Base-by-base conservation (phyloP, 2,888 invertebrate species). In the Apomyelois bistriatella region DNA sequence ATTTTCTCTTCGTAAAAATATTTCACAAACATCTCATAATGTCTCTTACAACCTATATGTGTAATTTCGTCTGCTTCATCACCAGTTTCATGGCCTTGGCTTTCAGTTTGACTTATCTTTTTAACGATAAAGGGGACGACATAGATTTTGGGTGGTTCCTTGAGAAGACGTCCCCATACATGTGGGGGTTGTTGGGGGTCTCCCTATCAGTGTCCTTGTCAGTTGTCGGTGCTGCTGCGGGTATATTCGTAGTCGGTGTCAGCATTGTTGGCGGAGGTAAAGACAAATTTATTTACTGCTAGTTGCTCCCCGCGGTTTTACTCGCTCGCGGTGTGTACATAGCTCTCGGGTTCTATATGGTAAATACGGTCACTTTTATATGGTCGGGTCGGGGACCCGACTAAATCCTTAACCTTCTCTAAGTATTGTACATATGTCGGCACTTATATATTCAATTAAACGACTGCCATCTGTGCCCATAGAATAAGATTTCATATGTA, bases 221-320 rank as follows among this genome's bases (percentile, higher is more conserved):
- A 0, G 46, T 46, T 3, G 35, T 16, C 9, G 46, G 46, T 1
- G 46, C 46, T 9, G 46, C 46, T 6, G 9, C 16, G 1, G 46
- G 46, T 1, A 46, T 46, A 1, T 46, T 15, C 13, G 32, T 32
- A 1, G 32, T 46, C 6, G 46, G 46, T 5, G 46, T 46, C 1
- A 46, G 46, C 32, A 46, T 46, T 15, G 46, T 46, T 2, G 46
- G 46, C 1, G 46, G 46, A 35, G 46, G 46, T 9, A 16, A 16
- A 16, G 13, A 10, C 6, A 6, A 6, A 12, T 37, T n/a, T 37
- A 7, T 5, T 12, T 37, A 9, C 12, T 8, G 5, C 9, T 8
- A 35, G 22, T 22, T 22, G 5, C 2, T 22, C 3, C 5, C 22
- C 22, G 22, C 22, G 5, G 5, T 5, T 22, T 22, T 5, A 22